Base-by-base conservation (phyloP, 2,113 vertebrate species). In the Eupsittula cactorum region DNA sequence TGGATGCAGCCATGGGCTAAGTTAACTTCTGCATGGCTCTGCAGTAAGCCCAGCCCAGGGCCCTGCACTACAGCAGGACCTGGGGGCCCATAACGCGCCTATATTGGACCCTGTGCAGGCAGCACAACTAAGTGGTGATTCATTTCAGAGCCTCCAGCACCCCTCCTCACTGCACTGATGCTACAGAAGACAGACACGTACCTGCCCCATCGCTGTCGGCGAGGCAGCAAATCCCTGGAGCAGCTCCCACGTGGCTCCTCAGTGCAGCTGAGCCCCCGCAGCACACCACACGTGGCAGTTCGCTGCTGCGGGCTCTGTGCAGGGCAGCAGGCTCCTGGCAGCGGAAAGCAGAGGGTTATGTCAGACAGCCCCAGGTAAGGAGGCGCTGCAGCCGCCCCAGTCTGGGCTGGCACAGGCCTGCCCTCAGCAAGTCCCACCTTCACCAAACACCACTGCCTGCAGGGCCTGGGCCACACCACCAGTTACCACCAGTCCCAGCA, bases 281-380 rank as follows among this genome's bases (percentile, higher is more conserved):
- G n/a, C 50, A 27, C 42, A 6, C 1, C 39, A 15, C 1, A 57
- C 0, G 0, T 3, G 21, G 69, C 2, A 1, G 60, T 14, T 8
- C 11, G 28, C 16, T 16, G 2, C 49, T 2, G 42, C 17, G 11
- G 0, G 2, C 39, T 28, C 76, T 5, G 11, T 2, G 1, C 9
- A 11, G 11, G 71, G 57, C 39, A 42, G 37, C n/a, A 62, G 21
- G 59, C 8, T 29, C 62, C 62, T 1, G 19, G 41, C 2, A 44
- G 75, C 47, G 57, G 44, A 69, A 55, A 53, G 16, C 52, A 74
- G 60, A 8, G 35, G 33, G 5, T 33, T 33, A 16, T 11, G 37
- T 10, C 57, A 19, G 49, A 23, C 9, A 37, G 41, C 8, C 15
- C 27, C 47, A 35, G 27, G 23, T 37, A 69, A 49, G 0, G 9